These are phyloP conservation scores for Ectobius pallidus DNA, from an alignment of 2,888 invertebrate genomes.

Conservation along the genomic window DNA sequence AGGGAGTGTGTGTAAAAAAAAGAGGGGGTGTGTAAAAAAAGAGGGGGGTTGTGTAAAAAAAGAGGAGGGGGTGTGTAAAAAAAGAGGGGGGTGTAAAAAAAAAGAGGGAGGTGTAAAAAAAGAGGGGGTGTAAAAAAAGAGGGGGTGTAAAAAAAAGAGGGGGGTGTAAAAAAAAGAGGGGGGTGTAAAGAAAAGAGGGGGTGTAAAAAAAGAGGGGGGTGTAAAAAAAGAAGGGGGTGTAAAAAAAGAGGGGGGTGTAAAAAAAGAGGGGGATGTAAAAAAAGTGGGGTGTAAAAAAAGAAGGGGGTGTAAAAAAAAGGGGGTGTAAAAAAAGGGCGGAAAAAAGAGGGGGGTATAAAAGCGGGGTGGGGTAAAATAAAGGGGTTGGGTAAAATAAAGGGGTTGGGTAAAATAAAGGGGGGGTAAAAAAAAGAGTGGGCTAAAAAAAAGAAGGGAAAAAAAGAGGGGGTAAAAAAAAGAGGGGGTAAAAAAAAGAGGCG, in stretches of 20 bases:
- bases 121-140: neutral
- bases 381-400: too few relatives aligned
- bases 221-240: neutral
- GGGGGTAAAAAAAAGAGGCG: too few relatives aligned
- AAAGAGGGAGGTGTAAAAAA: neutral
- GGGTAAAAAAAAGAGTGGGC: too few relatives aligned
- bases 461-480: too few relatives aligned
- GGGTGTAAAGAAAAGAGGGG: neutral
- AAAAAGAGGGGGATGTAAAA: neutral
- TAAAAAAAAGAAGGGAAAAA: too few relatives aligned
- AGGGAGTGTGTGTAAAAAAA: neutral
- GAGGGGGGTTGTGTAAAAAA: neutral
- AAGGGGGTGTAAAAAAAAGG: neutral
- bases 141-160: neutral
- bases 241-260: neutral
- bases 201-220: neutral
- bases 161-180: neutral
- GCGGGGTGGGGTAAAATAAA: neutral
- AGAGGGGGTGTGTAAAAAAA: neutral
- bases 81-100: neutral
- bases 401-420: too few relatives aligned
- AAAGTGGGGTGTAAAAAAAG: neutral
- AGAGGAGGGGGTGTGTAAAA: neutral
- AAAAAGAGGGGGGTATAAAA: neutral
- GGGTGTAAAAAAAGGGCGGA: neutral